Base-by-base conservation (phyloP, 2,797 vertebrate species). In the Phataginus tetradactyla region DNA sequence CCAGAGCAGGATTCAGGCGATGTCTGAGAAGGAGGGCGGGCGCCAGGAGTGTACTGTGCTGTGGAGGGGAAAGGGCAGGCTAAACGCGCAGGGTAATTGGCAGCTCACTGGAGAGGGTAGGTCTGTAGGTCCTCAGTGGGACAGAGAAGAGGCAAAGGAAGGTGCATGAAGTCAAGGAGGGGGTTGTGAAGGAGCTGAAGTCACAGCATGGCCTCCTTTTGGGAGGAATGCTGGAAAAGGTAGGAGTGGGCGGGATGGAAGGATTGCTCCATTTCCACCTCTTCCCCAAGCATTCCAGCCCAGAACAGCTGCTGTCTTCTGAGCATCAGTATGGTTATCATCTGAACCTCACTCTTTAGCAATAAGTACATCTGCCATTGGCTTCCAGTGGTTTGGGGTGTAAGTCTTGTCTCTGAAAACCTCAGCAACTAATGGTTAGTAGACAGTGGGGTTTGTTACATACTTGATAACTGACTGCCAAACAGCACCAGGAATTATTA, bases 191-290 rank as follows among this genome's bases (percentile, higher is more conserved):
- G 55, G 72, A 39, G 8, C 21, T 13, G 10, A 42, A 75, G 34
- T 13, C 25, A 10, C 49, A 11, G 2, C 27, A 64, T 53, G n/a
- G 14, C 34, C 66, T 83, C 66, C 4, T 80, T 57, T 39, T 10
- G n/a, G 42, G 7, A 55, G 25, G 5, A 17, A 7, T 3, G 1
- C 45, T 21, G 23, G 13, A 27, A 85, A 63, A 42, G 5, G 6
- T 5, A 7, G n/a, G 51, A 3, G 4, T 17, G 13, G 34, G 20
- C 9, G 4, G 25, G 49, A 11, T 2, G 18, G 39, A 2, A 15
- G 11, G 2, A 7, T 10, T 13, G 23, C 32, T 93, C 15, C 25
- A 7, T 72, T 57, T n/a, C 21, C 5, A 3, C 2, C 27, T 77
- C 64, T 77, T 96, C 29, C 17, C 1, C 57, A 23, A 11, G 14